phyloP scores from a whole-genome alignment of 37 sponge, comb jelly and placozoan genomes.

The Tethya wilhelma region DNA sequence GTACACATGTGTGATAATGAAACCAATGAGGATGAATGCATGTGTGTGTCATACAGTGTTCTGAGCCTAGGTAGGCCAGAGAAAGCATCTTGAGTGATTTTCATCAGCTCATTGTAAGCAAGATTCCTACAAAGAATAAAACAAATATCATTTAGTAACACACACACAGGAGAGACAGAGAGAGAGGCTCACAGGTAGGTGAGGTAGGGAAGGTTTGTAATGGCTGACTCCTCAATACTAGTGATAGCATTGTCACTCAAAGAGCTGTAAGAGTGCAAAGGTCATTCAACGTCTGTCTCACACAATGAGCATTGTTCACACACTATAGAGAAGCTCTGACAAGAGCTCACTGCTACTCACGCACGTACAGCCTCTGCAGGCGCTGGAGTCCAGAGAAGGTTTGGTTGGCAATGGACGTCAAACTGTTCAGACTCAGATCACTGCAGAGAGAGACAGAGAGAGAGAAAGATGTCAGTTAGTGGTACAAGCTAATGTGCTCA shows the following conservation, averaged over 20 bases:
- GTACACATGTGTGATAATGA: background rate
- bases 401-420: background rate
- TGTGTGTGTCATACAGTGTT: conserved; percentile 16
- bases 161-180: no score
- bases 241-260: conserved; percentile 32
- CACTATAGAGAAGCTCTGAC: background rate
- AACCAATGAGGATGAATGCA: no score
- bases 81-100: conserved; percentile 1
- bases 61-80: background rate
- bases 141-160: no score
- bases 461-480: background rate
- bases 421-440: conserved; percentile 16
- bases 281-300: background rate
- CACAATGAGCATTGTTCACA: background rate
- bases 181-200: conserved; percentile 16
- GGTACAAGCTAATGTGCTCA: background rate
- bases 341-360: background rate
- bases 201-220: conserved; percentile 20
- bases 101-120: conserved; percentile 4
- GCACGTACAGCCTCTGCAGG: conserved; percentile 36
- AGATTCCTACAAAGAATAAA: background rate
- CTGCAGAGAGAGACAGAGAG: background rate
- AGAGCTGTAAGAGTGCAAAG: conserved; percentile 2
- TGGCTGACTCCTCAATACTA: background rate
- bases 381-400: conserved; percentile 23